A percentile compares a stretch with the other conserved stretches of the same genome.
These are phyloP conservation scores for Sphecodes monilicornis DNA, from an alignment of 2,888 invertebrate genomes.

Conservation along the genomic window DNA sequence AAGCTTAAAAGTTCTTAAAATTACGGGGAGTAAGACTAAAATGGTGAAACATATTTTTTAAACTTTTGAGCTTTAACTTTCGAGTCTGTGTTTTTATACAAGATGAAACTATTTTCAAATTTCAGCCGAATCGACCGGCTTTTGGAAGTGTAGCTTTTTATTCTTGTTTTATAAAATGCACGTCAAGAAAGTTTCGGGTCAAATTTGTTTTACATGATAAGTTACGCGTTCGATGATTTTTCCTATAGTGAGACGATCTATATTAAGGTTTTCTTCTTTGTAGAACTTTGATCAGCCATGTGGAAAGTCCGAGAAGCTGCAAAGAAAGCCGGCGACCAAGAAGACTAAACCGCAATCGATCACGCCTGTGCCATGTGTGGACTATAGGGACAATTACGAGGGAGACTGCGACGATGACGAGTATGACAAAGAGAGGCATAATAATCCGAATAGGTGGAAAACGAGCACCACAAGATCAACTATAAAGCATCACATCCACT, in stretches of 20 bases:
- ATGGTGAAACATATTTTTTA: no score
- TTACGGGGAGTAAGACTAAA: no score
- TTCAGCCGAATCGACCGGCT: no score
- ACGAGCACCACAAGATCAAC: conserved; percentile 78
- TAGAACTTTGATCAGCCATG: conserved; percentile 75
- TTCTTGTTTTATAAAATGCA: no score
- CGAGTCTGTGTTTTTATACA: no score
- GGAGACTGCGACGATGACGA: conserved; percentile 85
- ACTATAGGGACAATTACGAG: conserved; percentile 85
- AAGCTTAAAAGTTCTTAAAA: no score
- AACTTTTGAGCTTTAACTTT: no score
- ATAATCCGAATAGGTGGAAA: conserved; percentile 82
- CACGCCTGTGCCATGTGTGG: conserved; percentile 76
- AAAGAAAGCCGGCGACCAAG: conserved; percentile 78
- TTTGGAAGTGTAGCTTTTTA: no score
- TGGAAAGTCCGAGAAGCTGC: conserved; percentile 77
- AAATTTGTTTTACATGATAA: not conserved
- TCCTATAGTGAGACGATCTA: not conserved
- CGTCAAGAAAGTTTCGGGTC: no score
- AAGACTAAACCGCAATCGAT: conserved; percentile 78
- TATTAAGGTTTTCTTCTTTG: conserved; percentile 16
- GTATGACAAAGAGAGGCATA: conserved; percentile 79
- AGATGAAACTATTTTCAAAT: no score
- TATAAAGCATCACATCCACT: conserved; percentile 76
- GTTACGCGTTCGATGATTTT: not conserved